Evolutionary conservation across 2,888 invertebrate genomes (phyloP), one percentile per base, ranked within the genome.

Genomic region (Lepidocyrtinus sp.): DNA sequence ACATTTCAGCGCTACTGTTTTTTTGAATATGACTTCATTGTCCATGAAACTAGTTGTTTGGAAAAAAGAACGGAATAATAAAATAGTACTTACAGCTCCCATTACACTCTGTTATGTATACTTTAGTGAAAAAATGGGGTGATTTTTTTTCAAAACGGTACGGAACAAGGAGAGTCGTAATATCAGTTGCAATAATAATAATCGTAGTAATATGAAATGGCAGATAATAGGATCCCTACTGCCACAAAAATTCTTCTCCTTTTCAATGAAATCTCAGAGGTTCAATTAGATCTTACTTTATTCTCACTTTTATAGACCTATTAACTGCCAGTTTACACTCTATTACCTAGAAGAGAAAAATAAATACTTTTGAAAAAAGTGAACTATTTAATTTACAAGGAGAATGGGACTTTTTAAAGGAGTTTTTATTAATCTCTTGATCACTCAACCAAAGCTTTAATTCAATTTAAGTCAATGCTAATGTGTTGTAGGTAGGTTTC

Each of bases 191-290:
- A 77, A 76, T 76, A 76, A 77, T 77, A 77, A 77, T 77, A 70
- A 55, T 71, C 63, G 70, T 64, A 46, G 71, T 77, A 77, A 71
- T 71, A 76, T 76, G 76, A 64, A 76, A 64, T 70, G 67, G 75
- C 68, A 62, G 36, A 36, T 73, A 73, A 63, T 73, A 26, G 64
- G 62, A 68, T 75, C 63, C 19, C 63, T 36, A 36, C 36, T 75
- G 24, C 65, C 77, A 71, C 71, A 77, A 36, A 7, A 7, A 5
- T 36, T 36, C 12, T 12, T 36, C 12, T 36, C 12, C 12, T 75
- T 75, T 73, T 75, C 64, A 71, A 70, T 77, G 77, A 77, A 77
- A 77, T 77, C 77, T 77, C 77, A 46, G 46, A 71, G 77, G 77
- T 64, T 77, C 77, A 71, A 77, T 77, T 77, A 77, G 71, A 75